phyloP scores from a whole-genome alignment of 2,113 vertebrate species.

The Potamarius usumacintae region DNA sequence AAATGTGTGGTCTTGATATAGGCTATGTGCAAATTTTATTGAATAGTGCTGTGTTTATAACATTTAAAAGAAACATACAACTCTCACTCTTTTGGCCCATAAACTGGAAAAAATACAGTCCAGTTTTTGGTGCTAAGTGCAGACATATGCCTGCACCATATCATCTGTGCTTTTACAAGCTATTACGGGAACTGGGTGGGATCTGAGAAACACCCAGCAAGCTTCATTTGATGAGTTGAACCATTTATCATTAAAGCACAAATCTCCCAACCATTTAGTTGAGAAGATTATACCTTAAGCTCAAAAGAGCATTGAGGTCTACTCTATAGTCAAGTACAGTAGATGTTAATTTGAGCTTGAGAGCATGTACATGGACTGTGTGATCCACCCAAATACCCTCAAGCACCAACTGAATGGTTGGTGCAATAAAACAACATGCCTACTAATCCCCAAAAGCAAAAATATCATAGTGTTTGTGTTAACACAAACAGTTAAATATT shows the following conservation, averaged over 20 bases:
- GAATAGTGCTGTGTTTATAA: not conserved
- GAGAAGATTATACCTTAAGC: slow-evolving; percentile 52
- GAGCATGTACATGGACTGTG: slow-evolving; percentile 30
- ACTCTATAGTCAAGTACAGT: slow-evolving; percentile 41
- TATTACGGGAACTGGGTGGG: slow-evolving; percentile 47
- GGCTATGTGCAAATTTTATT: not conserved
- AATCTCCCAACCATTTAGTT: slow-evolving; percentile 30
- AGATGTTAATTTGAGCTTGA: slow-evolving; percentile 41
- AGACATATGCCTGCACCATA: slow-evolving; percentile 1
- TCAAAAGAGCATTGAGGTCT: slow-evolving; percentile 11
- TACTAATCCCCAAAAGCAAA: slow-evolving; percentile 9
- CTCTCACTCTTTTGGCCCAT: not conserved
- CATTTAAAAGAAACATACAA: not conserved
- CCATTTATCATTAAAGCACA: slow-evolving; percentile 46
- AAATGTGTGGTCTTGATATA: not conserved
- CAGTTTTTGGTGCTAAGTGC: not conserved
- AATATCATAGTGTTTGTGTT: not conserved
- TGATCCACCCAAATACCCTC: slow-evolving; percentile 45
- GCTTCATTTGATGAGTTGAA: slow-evolving; percentile 32
- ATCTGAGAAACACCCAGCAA: slow-evolving; percentile 44
- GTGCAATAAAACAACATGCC: slow-evolving; percentile 15
- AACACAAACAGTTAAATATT: no score
- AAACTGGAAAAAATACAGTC: not conserved
- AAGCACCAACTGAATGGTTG: not conserved
- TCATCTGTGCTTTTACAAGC: slow-evolving; percentile 12